Evolutionary conservation across 2,888 invertebrate genomes (phyloP).

Genomic region (Orchesellides sinensis): DNA sequence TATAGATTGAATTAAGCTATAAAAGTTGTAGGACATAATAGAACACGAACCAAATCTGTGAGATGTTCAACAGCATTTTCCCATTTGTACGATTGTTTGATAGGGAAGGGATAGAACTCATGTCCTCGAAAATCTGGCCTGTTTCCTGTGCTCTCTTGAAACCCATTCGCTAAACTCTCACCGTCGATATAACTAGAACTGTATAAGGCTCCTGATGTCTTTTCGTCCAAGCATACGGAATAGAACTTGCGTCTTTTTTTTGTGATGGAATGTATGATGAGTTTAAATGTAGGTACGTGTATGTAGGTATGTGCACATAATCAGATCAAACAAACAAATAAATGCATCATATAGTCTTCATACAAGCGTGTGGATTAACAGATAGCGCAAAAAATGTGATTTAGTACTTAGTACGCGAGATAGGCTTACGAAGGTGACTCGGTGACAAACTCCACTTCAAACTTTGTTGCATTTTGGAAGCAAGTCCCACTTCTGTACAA

Average conservation of each 20-base stretch:
- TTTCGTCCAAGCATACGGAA: conserved; percentile 70
- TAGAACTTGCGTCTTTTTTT: conserved; percentile 47
- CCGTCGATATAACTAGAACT: conserved; percentile 64
- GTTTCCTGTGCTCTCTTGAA: conserved; percentile 17
- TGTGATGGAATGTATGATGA: not conserved
- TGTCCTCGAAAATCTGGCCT: conserved; percentile 50
- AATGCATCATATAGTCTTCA: conserved; percentile 2
- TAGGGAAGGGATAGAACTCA: conserved; percentile 52
- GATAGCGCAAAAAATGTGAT: not conserved
- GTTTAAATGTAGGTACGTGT: no score
- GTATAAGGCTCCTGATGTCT: conserved; percentile 60
- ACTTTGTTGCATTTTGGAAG: conserved; percentile 54
- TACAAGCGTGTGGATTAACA: conserved; percentile 2
- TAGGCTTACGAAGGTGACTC: conserved; percentile 36
- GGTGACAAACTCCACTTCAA: conserved; percentile 58
- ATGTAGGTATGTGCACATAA: not conserved
- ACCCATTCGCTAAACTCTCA: conserved; percentile 53
- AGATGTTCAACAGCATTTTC: conserved; percentile 28
- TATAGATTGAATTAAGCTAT: not conserved
- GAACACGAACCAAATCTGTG: conserved; percentile 29
- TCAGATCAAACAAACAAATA: not conserved
- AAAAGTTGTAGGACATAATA: not conserved
- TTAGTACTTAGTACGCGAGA: not conserved
- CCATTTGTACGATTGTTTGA: conserved; percentile 53
- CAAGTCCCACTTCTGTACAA: conserved; percentile 67